A percentile compares a stretch with the other conserved stretches of the same genome.
Conservation (phyloP, 2,888 invertebrate species). For the Eudemis profundana region DNA sequence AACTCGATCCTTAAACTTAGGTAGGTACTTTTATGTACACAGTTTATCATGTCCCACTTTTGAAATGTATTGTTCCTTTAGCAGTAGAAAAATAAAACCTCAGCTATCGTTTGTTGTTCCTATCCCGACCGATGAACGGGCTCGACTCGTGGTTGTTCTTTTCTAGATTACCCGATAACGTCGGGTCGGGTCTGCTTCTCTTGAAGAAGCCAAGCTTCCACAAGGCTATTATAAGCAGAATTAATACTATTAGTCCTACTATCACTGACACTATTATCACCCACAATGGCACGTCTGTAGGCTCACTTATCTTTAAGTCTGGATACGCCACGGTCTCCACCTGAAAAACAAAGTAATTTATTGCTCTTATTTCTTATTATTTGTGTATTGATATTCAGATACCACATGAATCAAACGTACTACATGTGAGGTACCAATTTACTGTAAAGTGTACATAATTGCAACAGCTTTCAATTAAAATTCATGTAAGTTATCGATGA, state of each 20-base stretch:
- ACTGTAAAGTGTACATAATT: too few relatives aligned
- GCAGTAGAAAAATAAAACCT: constrained; percentile 52
- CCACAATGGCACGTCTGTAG: constrained; percentile 92
- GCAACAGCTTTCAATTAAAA: too few relatives aligned
- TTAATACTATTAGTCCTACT: constrained; percentile 92
- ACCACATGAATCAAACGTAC: too few relatives aligned
- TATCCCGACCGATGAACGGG: constrained; percentile 84
- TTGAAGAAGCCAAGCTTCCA: constrained; percentile 97
- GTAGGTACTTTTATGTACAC: constrained; percentile 54
- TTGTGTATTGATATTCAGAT: too few relatives aligned
- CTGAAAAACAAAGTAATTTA: constrained; percentile 78
- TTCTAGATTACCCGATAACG: constrained; percentile 91
- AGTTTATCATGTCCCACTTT: constrained; percentile 51
- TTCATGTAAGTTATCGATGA: too few relatives aligned
- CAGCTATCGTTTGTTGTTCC: constrained; percentile 80
- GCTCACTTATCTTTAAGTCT: constrained; percentile 90
- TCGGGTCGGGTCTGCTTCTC: constrained; percentile 92
- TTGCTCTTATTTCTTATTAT: too few relatives aligned
- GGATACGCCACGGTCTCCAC: constrained; percentile 94
- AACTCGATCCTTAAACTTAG: constrained; percentile 44
- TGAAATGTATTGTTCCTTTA: constrained; percentile 50
- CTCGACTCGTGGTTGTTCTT: constrained; percentile 89
- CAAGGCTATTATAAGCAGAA: constrained; percentile 91
- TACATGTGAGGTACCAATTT: too few relatives aligned
- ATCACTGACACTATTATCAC: constrained; percentile 93